A percentile compares a stretch with the other conserved stretches of the same genome.
These are phyloP conservation scores for Aythya fuligula DNA, from an alignment of 2,797 vertebrate species.

Conservation along the genomic window DNA sequence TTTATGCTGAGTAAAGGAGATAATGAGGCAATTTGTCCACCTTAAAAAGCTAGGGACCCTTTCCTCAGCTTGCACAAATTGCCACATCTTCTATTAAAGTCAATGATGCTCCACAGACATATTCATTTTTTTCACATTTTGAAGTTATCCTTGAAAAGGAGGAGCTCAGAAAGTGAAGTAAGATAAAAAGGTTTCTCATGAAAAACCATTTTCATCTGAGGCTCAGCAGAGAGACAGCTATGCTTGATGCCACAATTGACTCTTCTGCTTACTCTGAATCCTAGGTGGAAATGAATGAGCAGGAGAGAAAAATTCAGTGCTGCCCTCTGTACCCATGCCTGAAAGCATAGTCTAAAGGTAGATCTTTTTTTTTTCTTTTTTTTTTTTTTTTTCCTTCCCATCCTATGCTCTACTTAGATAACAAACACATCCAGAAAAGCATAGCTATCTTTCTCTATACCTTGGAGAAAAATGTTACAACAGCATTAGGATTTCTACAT, in stretches of 20 bases:
- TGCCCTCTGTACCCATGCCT: background rate
- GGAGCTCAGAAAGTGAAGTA: background rate
- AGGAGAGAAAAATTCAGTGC: background rate
- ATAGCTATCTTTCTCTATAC: background rate
- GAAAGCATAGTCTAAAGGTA: background rate
- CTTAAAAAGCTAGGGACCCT: background rate
- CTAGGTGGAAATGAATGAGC: background rate
- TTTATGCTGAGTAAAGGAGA: background rate
- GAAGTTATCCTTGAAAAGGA: background rate
- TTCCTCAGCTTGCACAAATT: background rate
- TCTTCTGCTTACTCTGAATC: background rate
- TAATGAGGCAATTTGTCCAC: background rate
- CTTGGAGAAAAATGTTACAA: background rate
- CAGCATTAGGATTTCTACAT: background rate
- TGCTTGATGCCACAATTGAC: background rate
- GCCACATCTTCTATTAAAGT: background rate
- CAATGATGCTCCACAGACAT: background rate
- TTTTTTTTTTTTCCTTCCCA: too few relatives aligned
- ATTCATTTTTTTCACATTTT: background rate
- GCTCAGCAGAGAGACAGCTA: background rate
- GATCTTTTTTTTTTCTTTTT: fast-evolving
- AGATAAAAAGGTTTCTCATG: background rate
- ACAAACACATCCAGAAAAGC: background rate
- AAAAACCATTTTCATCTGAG: background rate
- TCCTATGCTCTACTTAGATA: background rate